These are phyloP conservation scores for Hyphantria cunea DNA, from an alignment of 1,140 invertebrate genomes.

Conservation along the genomic window DNA sequence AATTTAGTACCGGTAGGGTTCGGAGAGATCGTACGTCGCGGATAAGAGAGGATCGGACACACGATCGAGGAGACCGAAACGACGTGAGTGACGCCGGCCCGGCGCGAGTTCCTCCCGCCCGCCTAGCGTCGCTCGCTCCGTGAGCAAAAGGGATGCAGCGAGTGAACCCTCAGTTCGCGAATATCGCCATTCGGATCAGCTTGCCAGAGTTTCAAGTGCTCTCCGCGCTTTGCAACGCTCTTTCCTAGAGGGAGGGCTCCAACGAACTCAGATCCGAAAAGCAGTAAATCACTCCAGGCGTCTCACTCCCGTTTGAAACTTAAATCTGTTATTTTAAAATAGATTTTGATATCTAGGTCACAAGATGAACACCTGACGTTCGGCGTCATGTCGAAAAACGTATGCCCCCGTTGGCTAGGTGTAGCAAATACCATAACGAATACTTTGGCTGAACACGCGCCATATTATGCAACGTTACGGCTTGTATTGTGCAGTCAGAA, in stretches of 20 bases:
- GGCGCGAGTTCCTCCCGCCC: constrained; percentile 61
- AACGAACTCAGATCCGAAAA: constrained; percentile 39
- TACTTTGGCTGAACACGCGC: constrained; percentile 78
- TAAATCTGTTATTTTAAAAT: constrained; percentile 46
- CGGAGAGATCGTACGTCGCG: constrained; percentile 72
- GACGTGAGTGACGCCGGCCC: constrained; percentile 74
- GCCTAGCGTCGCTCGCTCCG: constrained; percentile 64
- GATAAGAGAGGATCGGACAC: constrained; percentile 75
- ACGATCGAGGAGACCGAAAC: constrained; percentile 70
- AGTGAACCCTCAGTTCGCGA: constrained; percentile 62
- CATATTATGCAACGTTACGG: constrained; percentile 77
- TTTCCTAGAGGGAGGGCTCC: constrained; percentile 73
- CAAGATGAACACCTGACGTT: constrained; percentile 79
- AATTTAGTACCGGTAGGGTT: constrained; percentile 69
- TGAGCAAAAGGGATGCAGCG: constrained; percentile 77
- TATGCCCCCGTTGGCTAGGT: constrained; percentile 79
- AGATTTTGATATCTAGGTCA: constrained; percentile 42
- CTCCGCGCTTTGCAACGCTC: constrained; percentile 64
- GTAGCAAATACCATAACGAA: constrained; percentile 80
- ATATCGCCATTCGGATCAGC: constrained; percentile 73
- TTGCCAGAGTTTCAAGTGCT: constrained; percentile 75
- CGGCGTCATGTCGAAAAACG: constrained; percentile 77
- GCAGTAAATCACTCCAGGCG: constrained; percentile 40
- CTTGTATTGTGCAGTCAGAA: constrained; percentile 72
- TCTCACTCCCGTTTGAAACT: constrained; percentile 43